Evolutionary conservation across 2,888 invertebrate genomes (phyloP), one percentile per base, ranked within the genome.

Genomic region (Eulithis testata): DNA sequence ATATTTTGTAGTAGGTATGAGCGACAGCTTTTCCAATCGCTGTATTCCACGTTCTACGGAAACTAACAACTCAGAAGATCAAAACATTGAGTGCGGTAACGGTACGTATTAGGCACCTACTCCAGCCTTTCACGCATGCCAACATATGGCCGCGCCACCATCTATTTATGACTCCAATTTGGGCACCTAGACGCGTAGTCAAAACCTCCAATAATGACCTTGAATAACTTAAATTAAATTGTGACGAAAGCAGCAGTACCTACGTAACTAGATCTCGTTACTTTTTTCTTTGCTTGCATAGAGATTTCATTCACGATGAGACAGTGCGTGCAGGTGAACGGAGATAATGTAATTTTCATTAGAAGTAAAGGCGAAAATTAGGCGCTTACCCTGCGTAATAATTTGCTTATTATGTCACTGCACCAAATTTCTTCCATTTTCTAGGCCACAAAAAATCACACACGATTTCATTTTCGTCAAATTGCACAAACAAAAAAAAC

Each of bases 341-440:
- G 70, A 71, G 65, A n/a, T n/a, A n/a, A 60, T 66, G 55, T 54
- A 61, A 62, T n/a, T 61, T 73, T 63, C 52, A 62, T 51, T 11
- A 11, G 59, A 21, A 37, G 37, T 57, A 50, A 6, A 64, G 69
- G 36, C 12, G 65, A 64, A 65, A 59, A 65, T 64, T 68, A 62
- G 72, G 61, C 63, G 75, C 90, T 85, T 71, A 91, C 91, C 89
- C 86, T 85, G 79, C 77, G 79, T 79, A 86, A 83, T 78, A 80
- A 83, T 75, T 72, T 71, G 78, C 78, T 80, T 86, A 83, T 90
- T 85, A 91, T 84, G 87, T 88, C 85, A 94, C 93, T 90, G 91
- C 94, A 90, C 93, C 87, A 85, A 91, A 87, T 86, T 90, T 82
- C 91, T 90, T 93, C 94, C 94, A 91, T 93, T 89, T 85, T 91